Conservation (phyloP, 2,113 vertebrate species). For the Antechinus stuartii region DNA sequence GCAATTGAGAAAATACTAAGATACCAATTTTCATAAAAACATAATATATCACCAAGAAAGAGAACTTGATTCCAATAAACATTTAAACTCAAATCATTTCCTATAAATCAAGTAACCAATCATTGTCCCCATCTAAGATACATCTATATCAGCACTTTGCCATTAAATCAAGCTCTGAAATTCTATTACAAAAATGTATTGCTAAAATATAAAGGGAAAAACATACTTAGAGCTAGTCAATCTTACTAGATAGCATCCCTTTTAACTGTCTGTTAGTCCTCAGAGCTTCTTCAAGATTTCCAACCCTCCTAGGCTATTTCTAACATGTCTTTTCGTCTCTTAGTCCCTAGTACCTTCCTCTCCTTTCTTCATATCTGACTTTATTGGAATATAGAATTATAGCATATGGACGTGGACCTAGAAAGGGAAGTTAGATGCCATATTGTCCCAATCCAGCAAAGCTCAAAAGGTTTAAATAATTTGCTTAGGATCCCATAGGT, state of each 20-base stretch:
- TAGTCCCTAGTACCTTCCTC: not conserved
- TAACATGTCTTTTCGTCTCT: not conserved
- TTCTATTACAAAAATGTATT: conserved; percentile 74
- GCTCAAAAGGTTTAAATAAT: not conserved
- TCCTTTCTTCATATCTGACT: not conserved
- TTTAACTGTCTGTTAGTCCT: conserved; percentile 24
- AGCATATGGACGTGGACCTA: not conserved
- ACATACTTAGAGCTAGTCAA: conserved; percentile 54
- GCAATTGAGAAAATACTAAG: conserved; percentile 15
- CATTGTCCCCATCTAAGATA: conserved; percentile 45
- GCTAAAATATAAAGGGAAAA: conserved; percentile 76
- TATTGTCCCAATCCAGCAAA: not conserved
- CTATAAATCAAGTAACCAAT: conserved; percentile 73
- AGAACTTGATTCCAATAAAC: conserved; percentile 73
- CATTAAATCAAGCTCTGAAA: conserved; percentile 73
- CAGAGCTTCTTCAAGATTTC: conserved; percentile 10
- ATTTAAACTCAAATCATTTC: conserved; percentile 72
- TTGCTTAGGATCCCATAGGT: not conserved
- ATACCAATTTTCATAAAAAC: conserved; percentile 54
- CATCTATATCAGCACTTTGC: conserved; percentile 51
- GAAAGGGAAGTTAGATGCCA: not conserved
- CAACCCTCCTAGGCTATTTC: conserved; percentile 2
- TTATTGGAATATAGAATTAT: not conserved
- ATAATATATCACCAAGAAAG: conserved; percentile 70
- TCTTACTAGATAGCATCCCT: conserved; percentile 34